Evolutionary conservation across 2,797 vertebrate species (phyloP).

Genomic region (Girardinus metallicus): DNA sequence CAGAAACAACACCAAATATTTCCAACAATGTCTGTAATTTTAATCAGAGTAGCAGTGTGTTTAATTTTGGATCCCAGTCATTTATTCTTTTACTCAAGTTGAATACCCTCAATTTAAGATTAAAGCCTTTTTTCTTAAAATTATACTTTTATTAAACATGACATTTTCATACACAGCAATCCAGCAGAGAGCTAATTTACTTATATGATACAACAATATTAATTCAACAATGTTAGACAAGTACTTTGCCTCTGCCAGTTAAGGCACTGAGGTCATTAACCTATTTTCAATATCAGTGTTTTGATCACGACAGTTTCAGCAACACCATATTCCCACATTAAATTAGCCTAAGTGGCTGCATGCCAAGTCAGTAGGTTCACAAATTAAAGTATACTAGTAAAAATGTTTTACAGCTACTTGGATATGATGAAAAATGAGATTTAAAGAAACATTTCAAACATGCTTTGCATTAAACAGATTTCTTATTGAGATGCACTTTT

Average conservation of each 20-base stretch:
- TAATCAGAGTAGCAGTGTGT: background rate
- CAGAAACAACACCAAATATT: background rate
- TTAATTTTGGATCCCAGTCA: background rate
- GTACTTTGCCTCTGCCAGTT: background rate
- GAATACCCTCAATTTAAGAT: background rate
- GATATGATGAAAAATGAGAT: background rate
- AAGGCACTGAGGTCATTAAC: constrained; percentile 10
- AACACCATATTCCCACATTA: background rate
- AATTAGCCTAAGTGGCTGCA: background rate
- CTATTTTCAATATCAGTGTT: constrained; percentile 3
- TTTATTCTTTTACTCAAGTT: background rate
- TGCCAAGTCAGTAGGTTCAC: background rate
- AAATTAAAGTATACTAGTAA: background rate
- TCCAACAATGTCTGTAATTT: background rate
- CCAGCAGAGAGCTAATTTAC: constrained; percentile 6
- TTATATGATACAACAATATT: constrained; percentile 6
- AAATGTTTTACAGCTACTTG: background rate
- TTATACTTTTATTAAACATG: constrained; percentile 9
- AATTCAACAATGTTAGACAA: background rate
- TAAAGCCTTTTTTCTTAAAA: background rate
- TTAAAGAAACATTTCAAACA: background rate
- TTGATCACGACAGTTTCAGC: background rate
- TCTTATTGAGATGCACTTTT: background rate
- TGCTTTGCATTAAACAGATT: background rate
- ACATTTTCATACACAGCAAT: background rate